Evolutionary conservation across 2,888 invertebrate genomes (phyloP).

Genomic region (Tromatobia lineatoria): DNA sequence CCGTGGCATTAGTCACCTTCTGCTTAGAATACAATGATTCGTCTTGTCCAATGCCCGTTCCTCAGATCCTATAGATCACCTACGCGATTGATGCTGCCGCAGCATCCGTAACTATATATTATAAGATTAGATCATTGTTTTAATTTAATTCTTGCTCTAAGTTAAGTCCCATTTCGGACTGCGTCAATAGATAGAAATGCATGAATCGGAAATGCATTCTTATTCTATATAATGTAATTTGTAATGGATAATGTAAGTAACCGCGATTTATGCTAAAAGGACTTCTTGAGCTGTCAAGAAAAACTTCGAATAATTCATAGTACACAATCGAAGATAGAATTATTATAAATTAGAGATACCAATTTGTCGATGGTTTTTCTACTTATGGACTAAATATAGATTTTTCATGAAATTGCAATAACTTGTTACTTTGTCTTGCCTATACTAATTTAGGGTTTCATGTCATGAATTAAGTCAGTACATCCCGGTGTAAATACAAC

Average conservation of each 20-base stretch:
- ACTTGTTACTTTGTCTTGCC: too few relatives aligned
- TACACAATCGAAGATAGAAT: too few relatives aligned
- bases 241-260: background rate
- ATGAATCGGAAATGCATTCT: background rate
- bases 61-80: conserved; percentile 46
- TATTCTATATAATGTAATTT: background rate
- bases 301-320: too few relatives aligned
- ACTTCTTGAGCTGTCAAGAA: too few relatives aligned
- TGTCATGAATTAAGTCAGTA: too few relatives aligned
- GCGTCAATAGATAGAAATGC: conserved; percentile 7
- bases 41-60: conserved; percentile 34
- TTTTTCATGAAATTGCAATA: too few relatives aligned
- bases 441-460: too few relatives aligned
- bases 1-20: conserved; percentile 62
- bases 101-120: conserved; percentile 22
- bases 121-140: conserved; percentile 58
- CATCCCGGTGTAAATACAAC: background rate
- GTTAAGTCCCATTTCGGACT: conserved; percentile 20
- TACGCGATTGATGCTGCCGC: conserved; percentile 39
- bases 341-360: too few relatives aligned
- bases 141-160: conserved; percentile 35
- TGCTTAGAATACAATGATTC: conserved; percentile 58
- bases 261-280: too few relatives aligned
- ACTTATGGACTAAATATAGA: too few relatives aligned
- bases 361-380: too few relatives aligned